phyloP scores from a whole-genome alignment of 2,797 vertebrate genomes.

The Siniperca undulata region DNA sequence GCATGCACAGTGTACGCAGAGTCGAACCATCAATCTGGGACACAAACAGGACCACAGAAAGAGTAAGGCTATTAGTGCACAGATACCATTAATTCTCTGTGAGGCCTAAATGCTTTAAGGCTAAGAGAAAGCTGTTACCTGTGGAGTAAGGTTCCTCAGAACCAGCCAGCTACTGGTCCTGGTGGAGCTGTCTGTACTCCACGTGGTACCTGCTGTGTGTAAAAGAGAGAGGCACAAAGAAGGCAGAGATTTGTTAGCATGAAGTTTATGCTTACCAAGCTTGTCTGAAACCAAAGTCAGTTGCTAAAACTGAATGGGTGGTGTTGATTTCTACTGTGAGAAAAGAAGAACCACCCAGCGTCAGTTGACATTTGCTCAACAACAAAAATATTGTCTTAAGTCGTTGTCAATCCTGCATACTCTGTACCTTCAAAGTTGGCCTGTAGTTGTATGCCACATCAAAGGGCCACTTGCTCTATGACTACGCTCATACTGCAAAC shows the following conservation, averaged over 20 bases:
- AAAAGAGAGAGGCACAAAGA: slow-evolving; percentile 17
- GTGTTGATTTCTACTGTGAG: background rate
- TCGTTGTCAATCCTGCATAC: background rate
- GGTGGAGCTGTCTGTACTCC: slow-evolving; percentile 97
- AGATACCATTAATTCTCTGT: background rate
- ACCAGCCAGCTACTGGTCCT: slow-evolving; percentile 98
- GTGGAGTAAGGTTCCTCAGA: slow-evolving; percentile 97
- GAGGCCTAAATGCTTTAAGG: background rate
- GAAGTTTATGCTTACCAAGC: background rate
- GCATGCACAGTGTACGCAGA: slow-evolving; percentile 96
- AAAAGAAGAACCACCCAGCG: slow-evolving; percentile 13
- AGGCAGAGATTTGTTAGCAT: slow-evolving; percentile 2
- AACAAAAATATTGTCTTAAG: slow-evolving; percentile 21
- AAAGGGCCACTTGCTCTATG: background rate
- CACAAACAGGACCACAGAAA: background rate
- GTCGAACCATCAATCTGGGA: slow-evolving; percentile 96
- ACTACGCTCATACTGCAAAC: background rate
- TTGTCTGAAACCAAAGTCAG: slow-evolving; percentile 24
- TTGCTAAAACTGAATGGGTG: slow-evolving; percentile 26
- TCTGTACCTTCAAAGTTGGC: background rate
- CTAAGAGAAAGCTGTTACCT: slow-evolving; percentile 82
- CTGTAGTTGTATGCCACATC: slow-evolving; percentile 27
- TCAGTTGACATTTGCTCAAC: slow-evolving; percentile 45
- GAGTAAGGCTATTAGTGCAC: background rate
- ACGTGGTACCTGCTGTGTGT: slow-evolving; percentile 90